Percentiles rank a stretch among this genome's conserved stretches.
phyloP scores from a whole-genome alignment of 92 coral and sea anemone species.

The Anthopleura xanthogrammica region DNA sequence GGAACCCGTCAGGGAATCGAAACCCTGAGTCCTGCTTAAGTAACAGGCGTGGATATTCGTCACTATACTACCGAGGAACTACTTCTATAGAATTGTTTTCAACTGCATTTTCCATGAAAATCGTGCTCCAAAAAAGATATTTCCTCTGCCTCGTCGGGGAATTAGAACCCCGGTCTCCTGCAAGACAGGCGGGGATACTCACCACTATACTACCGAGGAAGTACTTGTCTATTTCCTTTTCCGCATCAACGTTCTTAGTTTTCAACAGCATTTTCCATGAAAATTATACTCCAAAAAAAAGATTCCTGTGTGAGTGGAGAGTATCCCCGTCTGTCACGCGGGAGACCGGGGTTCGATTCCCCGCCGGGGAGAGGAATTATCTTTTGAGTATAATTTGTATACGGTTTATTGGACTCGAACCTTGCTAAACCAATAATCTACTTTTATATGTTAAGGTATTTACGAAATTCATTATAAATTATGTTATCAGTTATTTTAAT shows the following conservation, averaged over 20 bases:
- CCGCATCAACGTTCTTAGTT: too few relatives aligned
- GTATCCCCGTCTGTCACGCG: conserved; percentile 98
- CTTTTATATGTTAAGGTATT: too few relatives aligned
- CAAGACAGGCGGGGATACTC: conserved; percentile 96
- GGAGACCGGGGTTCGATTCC: conserved; percentile 96
- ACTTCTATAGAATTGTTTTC: too few relatives aligned
- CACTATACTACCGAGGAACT: conserved; percentile 83
- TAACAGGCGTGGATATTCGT: conserved; percentile 94
- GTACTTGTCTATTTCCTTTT: background rate
- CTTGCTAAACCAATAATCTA: too few relatives aligned
- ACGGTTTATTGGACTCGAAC: too few relatives aligned
- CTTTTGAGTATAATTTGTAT: too few relatives aligned
- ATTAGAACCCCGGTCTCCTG: conserved; percentile 94
- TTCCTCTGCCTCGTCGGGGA: conserved; percentile 76
- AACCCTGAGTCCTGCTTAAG: conserved; percentile 97
- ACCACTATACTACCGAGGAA: conserved; percentile 90
- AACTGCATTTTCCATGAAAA: too few relatives aligned
- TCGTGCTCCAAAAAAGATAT: too few relatives aligned
- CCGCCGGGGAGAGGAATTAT: conserved; percentile 75
- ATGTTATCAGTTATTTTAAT: too few relatives aligned
- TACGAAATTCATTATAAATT: too few relatives aligned
- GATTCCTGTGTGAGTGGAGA: conserved; percentile 59
- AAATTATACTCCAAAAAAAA: too few relatives aligned
- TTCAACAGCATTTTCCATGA: too few relatives aligned
- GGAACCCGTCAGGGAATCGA: conserved; percentile 88